Conservation (phyloP, 2,113 vertebrate genomes). For the Tragelaphus imberbis region DNA sequence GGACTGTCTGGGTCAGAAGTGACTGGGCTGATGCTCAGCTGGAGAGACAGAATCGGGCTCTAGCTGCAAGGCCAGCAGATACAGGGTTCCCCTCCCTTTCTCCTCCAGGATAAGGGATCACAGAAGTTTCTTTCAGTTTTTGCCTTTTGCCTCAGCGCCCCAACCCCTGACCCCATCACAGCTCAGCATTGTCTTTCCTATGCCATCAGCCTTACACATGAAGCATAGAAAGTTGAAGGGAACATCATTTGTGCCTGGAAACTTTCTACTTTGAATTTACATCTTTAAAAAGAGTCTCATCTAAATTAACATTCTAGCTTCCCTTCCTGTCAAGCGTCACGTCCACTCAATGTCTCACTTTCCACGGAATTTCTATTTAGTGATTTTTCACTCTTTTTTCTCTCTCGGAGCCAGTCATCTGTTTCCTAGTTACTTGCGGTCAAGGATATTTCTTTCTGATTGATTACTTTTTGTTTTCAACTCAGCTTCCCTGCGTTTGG, state of each 20-base stretch:
- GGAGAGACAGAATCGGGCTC: background rate
- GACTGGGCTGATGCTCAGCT: background rate
- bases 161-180: background rate
- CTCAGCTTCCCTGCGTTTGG: background rate
- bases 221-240: background rate
- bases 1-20: constrained; percentile 54
- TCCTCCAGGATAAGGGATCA: background rate
- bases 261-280: background rate
- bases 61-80: background rate
- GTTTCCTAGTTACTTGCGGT: background rate
- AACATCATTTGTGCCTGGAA: background rate
- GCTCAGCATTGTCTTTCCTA: background rate
- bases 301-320: background rate
- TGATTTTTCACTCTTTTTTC: background rate
- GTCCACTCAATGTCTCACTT: background rate
- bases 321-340: background rate
- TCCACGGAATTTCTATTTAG: background rate
- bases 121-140: background rate
- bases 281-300: background rate
- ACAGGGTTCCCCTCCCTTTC: background rate
- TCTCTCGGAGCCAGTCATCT: background rate
- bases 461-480: background rate
- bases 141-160: background rate
- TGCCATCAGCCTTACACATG: background rate
- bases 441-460: background rate